These are phyloP conservation scores for Pomatorhinus ruficollis DNA, from an alignment of 2,113 vertebrate genomes.

Conservation along the genomic window DNA sequence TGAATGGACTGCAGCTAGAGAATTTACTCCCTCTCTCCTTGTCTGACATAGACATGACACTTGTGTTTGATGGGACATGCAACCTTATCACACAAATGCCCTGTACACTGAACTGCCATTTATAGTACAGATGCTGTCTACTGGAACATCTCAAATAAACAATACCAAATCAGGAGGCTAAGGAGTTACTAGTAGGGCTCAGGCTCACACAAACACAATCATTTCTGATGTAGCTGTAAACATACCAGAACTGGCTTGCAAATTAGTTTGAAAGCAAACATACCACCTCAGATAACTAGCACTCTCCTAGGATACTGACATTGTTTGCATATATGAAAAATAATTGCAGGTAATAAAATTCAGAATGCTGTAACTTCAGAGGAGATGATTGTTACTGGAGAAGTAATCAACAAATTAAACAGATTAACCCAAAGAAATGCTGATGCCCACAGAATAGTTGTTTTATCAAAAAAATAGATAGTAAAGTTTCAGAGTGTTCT, in stretches of 20 bases:
- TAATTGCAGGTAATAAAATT: not conserved
- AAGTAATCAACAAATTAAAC: not conserved
- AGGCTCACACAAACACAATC: not conserved
- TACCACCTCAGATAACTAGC: not conserved
- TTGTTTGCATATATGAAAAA: not conserved
- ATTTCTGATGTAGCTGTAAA: not conserved
- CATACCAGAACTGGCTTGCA: not conserved
- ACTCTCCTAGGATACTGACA: not conserved
- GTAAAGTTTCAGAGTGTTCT: not conserved
- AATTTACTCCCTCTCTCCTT: not conserved
- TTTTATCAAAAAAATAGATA: not conserved
- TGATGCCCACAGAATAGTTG: not conserved
- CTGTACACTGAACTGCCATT: not conserved
- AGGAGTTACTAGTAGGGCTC: not conserved
- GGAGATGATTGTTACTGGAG: not conserved
- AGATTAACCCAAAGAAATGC: not conserved
- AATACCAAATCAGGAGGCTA: not conserved
- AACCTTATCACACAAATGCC: not conserved
- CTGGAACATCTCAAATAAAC: not conserved
- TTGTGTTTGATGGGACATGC: not conserved
- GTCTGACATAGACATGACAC: not conserved
- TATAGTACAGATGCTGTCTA: not conserved
- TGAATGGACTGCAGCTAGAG: not conserved
- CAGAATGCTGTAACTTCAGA: not conserved
- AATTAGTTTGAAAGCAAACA: not conserved